Conservation (phyloP, 2,113 vertebrate species). For the Dromiciops gliroides region DNA sequence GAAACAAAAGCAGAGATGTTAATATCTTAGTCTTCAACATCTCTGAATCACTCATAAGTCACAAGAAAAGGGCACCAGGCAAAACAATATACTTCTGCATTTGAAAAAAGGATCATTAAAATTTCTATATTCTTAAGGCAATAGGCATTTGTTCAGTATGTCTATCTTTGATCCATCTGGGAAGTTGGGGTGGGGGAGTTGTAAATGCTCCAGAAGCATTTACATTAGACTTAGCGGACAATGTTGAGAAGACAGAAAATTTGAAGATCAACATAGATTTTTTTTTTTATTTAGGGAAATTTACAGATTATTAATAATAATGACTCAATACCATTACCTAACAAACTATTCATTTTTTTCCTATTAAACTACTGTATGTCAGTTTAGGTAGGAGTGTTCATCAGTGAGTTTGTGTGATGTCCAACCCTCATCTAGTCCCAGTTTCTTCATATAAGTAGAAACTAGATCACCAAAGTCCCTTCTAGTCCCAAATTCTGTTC, state of each 20-base stretch:
- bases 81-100: background rate
- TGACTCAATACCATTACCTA: background rate
- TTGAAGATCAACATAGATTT: background rate
- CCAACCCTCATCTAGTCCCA: background rate
- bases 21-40: background rate
- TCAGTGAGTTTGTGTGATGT: background rate
- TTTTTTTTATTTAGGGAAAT: conserved; percentile 28
- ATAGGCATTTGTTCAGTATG: background rate
- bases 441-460: background rate
- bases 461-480: background rate
- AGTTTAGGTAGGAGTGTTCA: background rate
- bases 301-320: background rate
- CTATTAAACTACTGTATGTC: background rate
- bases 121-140: background rate
- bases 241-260: background rate
- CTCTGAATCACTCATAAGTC: background rate
- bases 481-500: background rate
- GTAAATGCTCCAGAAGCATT: background rate
- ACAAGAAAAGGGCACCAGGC: background rate
- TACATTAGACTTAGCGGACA: background rate
- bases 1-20: conserved; percentile 8
- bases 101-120: background rate
- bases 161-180: background rate
- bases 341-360: background rate
- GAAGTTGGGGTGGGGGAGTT: background rate